Evolutionary conservation across 2,797 vertebrate genomes (phyloP).

Genomic region (Lepus townsendii): DNA sequence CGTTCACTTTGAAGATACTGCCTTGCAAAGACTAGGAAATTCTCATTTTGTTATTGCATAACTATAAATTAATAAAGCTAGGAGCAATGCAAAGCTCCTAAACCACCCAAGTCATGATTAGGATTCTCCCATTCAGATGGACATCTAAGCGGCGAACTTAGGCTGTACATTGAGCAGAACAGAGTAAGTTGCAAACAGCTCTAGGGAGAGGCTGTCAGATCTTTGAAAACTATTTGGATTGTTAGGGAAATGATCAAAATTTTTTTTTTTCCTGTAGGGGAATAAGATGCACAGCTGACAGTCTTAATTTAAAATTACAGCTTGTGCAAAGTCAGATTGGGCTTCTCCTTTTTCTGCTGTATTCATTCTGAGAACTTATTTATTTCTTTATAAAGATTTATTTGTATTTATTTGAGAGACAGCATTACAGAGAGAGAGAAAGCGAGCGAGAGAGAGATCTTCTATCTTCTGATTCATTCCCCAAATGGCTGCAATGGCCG

Average conservation of each 20-base stretch:
- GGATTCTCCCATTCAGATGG: background rate
- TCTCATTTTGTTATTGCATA: background rate
- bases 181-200: background rate
- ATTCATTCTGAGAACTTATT: background rate
- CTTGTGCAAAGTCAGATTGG: background rate
- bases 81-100: background rate
- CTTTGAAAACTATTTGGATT: conserved; percentile 1
- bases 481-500: too few species aligned
- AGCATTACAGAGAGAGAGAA: too few species aligned
- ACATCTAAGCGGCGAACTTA: background rate
- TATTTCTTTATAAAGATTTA: too few species aligned
- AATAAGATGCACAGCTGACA: background rate
- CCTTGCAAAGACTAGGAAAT: background rate
- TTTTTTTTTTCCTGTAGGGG: background rate
- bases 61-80: background rate
- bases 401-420: too few species aligned
- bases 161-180: background rate
- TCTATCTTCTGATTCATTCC: too few species aligned
- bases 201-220: background rate
- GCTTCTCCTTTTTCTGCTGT: conserved; percentile 2
- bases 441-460: too few species aligned
- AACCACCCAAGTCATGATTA: background rate
- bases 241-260: background rate
- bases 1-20: background rate
- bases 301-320: background rate